Conservation (phyloP, 2,888 invertebrate species). For the Schizotus pectinicornis region DNA sequence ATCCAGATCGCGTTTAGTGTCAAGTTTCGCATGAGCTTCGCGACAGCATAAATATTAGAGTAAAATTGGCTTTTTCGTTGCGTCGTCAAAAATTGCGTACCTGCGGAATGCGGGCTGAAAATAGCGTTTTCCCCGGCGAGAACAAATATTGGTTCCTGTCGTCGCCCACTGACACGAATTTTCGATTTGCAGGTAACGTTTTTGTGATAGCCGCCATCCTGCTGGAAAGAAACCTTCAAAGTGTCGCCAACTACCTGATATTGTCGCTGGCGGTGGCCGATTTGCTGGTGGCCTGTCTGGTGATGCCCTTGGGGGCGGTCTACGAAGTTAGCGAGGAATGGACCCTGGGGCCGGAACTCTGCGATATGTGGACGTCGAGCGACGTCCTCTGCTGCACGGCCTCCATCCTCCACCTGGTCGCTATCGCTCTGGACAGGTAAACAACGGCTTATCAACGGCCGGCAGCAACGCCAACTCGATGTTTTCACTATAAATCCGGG, state of each 20-base stretch:
- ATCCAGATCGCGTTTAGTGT: no score
- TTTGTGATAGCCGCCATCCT: conserved; percentile 94
- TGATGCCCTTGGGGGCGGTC: conserved; percentile 79
- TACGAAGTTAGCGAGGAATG: conserved; percentile 79
- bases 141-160: neutral
- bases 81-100: no score
- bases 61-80: no score
- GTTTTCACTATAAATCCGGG: no score
- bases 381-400: conserved; percentile 92
- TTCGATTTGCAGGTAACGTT: conserved; percentile 76
- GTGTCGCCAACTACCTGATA: conserved; percentile 89
- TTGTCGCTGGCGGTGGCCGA: conserved; percentile 91
- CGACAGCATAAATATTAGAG: no score
- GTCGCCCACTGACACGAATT: conserved; percentile 5
- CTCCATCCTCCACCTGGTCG: conserved; percentile 80
- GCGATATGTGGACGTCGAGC: conserved; percentile 94
- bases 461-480: no score
- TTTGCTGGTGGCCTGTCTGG: conserved; percentile 83
- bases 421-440: conserved; percentile 82
- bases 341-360: conserved; percentile 85
- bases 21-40: no score
- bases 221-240: conserved; percentile 84
- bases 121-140: no score
- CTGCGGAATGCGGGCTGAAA: no score
- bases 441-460: no score